Conservation (phyloP, 2,113 vertebrate genomes). For the Protomyctophum bolini region DNA sequence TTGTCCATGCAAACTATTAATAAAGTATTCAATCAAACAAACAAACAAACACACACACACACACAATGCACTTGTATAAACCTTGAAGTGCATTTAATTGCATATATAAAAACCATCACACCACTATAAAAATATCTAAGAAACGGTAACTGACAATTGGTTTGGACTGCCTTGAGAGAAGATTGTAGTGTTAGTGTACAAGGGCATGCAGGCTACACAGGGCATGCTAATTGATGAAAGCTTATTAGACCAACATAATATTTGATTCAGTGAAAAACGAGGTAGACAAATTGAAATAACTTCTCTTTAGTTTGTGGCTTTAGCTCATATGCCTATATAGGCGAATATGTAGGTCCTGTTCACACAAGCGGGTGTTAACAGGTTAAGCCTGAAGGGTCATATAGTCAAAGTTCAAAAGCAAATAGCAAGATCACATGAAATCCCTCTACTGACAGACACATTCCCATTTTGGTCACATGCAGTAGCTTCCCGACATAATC, state of each 20-base stretch:
- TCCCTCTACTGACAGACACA: constrained; percentile 19
- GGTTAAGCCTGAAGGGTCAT: constrained; percentile 25
- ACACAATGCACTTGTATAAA: neutral
- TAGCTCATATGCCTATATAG: no score
- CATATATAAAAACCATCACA: no score
- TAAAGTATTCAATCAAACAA: no score
- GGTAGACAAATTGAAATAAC: neutral
- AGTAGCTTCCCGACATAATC: constrained; percentile 38
- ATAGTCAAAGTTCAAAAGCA: constrained; percentile 19
- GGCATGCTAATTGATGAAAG: neutral
- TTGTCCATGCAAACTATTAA: no score
- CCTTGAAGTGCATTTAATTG: no score
- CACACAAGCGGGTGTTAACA: neutral
- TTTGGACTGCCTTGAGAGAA: no score
- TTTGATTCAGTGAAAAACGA: no score
- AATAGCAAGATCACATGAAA: constrained; percentile 22
- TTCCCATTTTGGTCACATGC: constrained; percentile 62
- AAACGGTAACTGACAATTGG: no score
- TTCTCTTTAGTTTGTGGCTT: neutral
- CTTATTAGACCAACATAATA: no score
- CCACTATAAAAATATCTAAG: no score
- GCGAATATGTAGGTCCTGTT: constrained; percentile 5
- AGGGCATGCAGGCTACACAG: neutral
- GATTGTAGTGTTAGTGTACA: no score
- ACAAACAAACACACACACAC: no score